Base-by-base conservation (phyloP, 2,113 vertebrate species). In the Nyctereutes procyonoides region DNA sequence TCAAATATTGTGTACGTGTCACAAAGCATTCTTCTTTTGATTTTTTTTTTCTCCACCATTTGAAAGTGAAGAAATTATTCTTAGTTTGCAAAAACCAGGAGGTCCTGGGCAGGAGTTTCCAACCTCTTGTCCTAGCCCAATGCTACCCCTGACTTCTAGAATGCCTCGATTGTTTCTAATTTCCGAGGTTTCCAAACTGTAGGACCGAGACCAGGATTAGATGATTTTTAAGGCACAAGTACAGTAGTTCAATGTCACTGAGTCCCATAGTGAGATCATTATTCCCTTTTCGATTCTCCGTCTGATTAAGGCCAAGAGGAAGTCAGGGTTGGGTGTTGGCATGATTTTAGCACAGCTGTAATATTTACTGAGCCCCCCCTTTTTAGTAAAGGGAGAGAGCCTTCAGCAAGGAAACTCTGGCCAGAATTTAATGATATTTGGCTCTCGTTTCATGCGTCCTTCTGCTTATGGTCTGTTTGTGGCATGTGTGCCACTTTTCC, bases 261-360 rank as follows among this genome's bases (percentile, higher is more conserved):
- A 8, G 8, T 81, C 30, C 63, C 51, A 38, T 30, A 1, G 3
- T 17, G 71, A 85, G 20, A 14, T 60, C 38, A 10, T 35, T 22
- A 48, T 32, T 53, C 71, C 60, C 38, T 55, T 89, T 89, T 32
- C 14, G 24, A 14, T 30, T 26, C 71, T 16, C 43, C 24, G 12
- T 55, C 26, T 51, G 22, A 22, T 24, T 48, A 79, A 35, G 63
- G 15, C 30, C 48, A 8, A 32, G 56, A 28, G 30, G 74, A 67
- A 51, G 48, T 58, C 24, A 15, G 24, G 55, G 28, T 1, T 19
- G n/a, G 22, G 22, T 26, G 5, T 65, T 2, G 3, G n/a, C 0
- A 0, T 28, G 55, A 7, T 48, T 53, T 13, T 19, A 16, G 38
- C 19, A 19, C 3, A 2, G 26, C 53, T 71, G 69, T 51, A 24